Evolutionary conservation across 2,888 invertebrate genomes (phyloP).

Genomic region (Chaetoderma sp.): DNA sequence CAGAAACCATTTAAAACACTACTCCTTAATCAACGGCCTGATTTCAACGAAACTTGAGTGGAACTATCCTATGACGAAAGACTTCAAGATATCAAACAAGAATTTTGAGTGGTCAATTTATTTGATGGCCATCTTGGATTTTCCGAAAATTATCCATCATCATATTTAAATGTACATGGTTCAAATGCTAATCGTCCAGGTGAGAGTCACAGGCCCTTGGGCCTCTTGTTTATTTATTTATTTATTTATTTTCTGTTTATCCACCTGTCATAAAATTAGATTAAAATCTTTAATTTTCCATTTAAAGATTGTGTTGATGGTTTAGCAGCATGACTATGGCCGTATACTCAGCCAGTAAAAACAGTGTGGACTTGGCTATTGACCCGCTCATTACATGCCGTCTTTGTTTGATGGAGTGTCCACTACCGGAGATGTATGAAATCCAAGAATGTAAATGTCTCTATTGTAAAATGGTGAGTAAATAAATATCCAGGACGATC

Average conservation of each 20-base stretch:
- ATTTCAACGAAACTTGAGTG: too few species aligned
- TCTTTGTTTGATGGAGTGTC: slow-evolving; percentile 59
- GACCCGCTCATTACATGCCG: slow-evolving; percentile 61
- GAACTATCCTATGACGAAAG: too few species aligned
- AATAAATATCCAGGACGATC: neutral
- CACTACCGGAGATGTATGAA: slow-evolving; percentile 57
- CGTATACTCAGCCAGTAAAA: slow-evolving; percentile 51
- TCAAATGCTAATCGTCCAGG: too few species aligned
- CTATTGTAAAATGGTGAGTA: slow-evolving; percentile 59
- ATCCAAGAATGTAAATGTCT: slow-evolving; percentile 61
- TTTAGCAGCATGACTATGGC: slow-evolving; percentile 42
- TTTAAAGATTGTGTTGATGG: neutral
- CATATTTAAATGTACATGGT: neutral
- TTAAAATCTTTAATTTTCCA: neutral
- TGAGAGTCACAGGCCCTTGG: too few species aligned
- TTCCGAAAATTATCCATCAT: too few species aligned
- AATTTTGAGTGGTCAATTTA: too few species aligned
- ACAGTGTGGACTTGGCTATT: slow-evolving; percentile 57
- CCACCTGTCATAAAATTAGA: neutral
- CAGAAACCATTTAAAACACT: too few species aligned
- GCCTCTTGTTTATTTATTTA: too few species aligned
- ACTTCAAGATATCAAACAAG: too few species aligned
- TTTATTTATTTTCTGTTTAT: neutral
- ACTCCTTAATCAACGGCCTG: too few species aligned
- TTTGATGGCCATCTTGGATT: too few species aligned